Conservation (phyloP, 2,888 invertebrate species). For the Phorcus lineatus region DNA sequence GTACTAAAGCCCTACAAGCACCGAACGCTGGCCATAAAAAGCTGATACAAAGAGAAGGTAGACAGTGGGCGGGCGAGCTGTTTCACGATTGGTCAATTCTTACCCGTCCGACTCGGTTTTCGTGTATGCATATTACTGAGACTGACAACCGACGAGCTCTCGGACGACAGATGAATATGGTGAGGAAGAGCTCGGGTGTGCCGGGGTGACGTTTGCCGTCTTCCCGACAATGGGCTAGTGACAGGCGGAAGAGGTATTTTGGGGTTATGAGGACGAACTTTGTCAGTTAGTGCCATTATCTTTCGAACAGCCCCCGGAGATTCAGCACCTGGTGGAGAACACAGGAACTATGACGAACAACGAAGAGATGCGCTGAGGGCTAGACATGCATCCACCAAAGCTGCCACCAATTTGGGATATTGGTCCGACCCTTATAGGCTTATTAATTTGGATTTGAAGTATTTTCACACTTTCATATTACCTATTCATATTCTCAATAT, state of each 20-base stretch:
- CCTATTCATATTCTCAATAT: too few species aligned
- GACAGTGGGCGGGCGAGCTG: neutral
- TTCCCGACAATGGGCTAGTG: conserved; percentile 79
- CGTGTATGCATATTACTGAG: conserved; percentile 91
- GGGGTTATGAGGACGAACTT: conserved; percentile 72
- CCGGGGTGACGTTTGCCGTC: conserved; percentile 89
- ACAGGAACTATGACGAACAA: conserved; percentile 23
- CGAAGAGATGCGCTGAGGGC: neutral
- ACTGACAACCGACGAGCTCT: conserved; percentile 96
- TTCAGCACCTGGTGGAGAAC: conserved; percentile 83
- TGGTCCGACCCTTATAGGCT: too few species aligned
- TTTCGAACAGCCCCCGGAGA: conserved; percentile 98
- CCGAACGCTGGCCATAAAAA: neutral
- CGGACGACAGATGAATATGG: conserved; percentile 89
- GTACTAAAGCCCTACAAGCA: too few species aligned
- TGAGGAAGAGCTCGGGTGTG: conserved; percentile 56
- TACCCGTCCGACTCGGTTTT: conserved; percentile 81
- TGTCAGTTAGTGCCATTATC: conserved; percentile 87
- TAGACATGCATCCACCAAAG: conserved; percentile 6
- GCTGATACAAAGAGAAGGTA: neutral
- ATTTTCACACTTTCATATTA: too few species aligned
- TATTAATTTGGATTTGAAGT: too few species aligned
- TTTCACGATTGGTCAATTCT: conserved; percentile 35
- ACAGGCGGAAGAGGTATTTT: conserved; percentile 63
- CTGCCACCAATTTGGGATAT: conserved; percentile 7